Evolutionary conservation across 2,797 vertebrate species (phyloP), one percentile per base, ranked within the genome.

Genomic region (Moxostoma hubbsi): DNA sequence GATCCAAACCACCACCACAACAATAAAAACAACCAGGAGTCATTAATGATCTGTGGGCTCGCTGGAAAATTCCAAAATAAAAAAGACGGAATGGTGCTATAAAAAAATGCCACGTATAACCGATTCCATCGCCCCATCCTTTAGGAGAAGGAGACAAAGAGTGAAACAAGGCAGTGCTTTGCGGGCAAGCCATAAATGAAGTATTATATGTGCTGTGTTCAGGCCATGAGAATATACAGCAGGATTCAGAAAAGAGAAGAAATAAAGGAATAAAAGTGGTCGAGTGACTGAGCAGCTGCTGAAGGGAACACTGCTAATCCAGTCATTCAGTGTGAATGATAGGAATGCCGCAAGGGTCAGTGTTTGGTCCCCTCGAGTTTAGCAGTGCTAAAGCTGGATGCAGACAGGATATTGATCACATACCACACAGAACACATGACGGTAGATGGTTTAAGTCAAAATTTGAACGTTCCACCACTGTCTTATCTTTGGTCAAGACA

Each of bases 201-300:
- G 74, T 63, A 66, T 69, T 62, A 55, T 4, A 36, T 36, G 36
- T 36, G 36, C 36, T 36, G 36, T 36, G 36, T 36, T 36, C 36
- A 36, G 36, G 36, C 36, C 4, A 36, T 36, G 36, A 36, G 36
- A 36, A 36, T 36, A 36, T 36, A 36, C 36, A 36, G 36, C 36
- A 36, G 36, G 4, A 36, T 36, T 36, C 36, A 36, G 36, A 36
- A 36, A 36, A 36, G 36, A 36, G n/a, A n/a, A n/a, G n/a, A n/a
- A n/a, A 24, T 24, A 24, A 24, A 24, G 24, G 24, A 24, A 24
- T 24, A 24, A 36, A 36, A 36, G 4, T 3, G 36, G 36, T 36
- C 53, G 70, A 81, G 70, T 59, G 49, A 59, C 68, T n/a, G 66
- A 84, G 75, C 79, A 71, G 82, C 75, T 75, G 82, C 69, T 68